A percentile compares a stretch with the other conserved stretches of the same genome.
Conservation (phyloP, 2,113 vertebrate species). For the Girardinichthys multiradiatus region DNA sequence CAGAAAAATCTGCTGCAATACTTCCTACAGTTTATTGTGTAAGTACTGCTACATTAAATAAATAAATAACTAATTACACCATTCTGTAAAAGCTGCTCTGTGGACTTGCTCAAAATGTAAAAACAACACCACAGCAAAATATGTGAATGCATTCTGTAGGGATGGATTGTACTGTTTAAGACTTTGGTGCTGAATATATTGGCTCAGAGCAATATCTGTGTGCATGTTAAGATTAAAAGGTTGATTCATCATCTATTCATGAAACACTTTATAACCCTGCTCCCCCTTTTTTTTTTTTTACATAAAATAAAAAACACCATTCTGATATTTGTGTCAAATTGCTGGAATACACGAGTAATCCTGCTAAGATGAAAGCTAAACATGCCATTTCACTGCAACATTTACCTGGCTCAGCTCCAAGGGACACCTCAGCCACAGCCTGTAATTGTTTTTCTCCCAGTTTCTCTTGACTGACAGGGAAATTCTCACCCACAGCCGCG, state of each 20-base stretch:
- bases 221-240: neutral
- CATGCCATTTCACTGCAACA: neutral
- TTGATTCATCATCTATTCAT: neutral
- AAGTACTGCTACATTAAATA: neutral
- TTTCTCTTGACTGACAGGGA: constrained; percentile 3
- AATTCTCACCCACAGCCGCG: constrained; percentile 10
- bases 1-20: neutral
- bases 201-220: neutral
- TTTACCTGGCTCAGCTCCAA: neutral
- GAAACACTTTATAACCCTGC: neutral
- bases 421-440: neutral
- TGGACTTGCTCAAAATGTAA: neutral
- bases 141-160: too few relatives aligned
- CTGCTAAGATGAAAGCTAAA: neutral
- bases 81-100: neutral
- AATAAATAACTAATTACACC: neutral
- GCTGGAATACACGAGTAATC: neutral
- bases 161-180: neutral
- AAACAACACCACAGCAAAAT: neutral
- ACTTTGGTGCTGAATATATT: neutral
- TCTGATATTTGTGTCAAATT: neutral
- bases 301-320: neutral
- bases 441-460: neutral
- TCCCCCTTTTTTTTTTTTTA: neutral
- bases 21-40: neutral